Evolutionary conservation across 2,797 vertebrate genomes (phyloP).

Genomic region (Nannoperca obscura): DNA sequence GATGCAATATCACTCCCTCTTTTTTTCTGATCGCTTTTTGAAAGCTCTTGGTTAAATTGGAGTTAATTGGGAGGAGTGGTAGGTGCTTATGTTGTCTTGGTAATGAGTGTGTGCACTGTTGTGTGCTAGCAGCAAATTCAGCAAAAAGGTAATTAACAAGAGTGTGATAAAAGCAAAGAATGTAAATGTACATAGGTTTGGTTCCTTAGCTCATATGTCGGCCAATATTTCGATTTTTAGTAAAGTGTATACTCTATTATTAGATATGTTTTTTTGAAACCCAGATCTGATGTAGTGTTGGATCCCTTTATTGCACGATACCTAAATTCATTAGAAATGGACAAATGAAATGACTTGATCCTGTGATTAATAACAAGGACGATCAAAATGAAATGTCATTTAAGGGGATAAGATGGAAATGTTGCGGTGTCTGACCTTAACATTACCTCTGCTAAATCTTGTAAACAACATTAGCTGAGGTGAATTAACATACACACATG

Average conservation of each 20-base stretch:
- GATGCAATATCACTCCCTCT: conserved; percentile 69
- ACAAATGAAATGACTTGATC: conserved; percentile 54
- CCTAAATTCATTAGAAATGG: conserved; percentile 49
- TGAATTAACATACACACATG: conserved; percentile 81
- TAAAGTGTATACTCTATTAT: background rate
- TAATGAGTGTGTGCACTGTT: conserved; percentile 29
- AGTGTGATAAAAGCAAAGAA: conserved; percentile 27
- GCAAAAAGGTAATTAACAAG: conserved; percentile 24
- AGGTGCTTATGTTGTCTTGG: conserved; percentile 43
- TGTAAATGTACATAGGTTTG: conserved; percentile 10
- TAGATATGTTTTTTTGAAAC: conserved; percentile 11
- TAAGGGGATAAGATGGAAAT: conserved; percentile 63
- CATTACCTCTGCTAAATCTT: conserved; percentile 74
- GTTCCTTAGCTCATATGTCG: background rate
- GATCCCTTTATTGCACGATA: background rate
- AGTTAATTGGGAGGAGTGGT: conserved; percentile 76
- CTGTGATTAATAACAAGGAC: conserved; percentile 61
- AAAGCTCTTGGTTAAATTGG: conserved; percentile 74
- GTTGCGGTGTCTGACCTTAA: conserved; percentile 74
- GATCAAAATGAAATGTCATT: conserved; percentile 56
- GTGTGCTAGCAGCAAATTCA: conserved; percentile 28
- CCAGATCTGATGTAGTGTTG: conserved; percentile 1
- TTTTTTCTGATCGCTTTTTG: conserved; percentile 69
- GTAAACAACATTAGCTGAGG: conserved; percentile 76
- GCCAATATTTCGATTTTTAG: background rate